phyloP scores from a whole-genome alignment of 2,113 vertebrate species.

The Phylloscopus whistleri region DNA sequence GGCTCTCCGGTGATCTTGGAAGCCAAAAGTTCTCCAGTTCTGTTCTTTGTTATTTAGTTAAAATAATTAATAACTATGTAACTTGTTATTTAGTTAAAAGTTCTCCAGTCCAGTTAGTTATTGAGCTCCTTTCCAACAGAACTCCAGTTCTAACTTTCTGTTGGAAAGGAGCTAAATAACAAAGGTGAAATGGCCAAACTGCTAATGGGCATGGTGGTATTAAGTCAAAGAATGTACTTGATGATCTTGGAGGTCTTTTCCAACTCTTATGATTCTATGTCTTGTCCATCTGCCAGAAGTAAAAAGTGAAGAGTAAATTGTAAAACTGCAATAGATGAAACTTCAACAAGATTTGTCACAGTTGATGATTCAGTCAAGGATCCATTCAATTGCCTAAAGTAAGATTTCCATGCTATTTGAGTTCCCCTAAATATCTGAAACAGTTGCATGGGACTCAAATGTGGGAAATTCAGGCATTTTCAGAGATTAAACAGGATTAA shows the following conservation, averaged over 20 bases:
- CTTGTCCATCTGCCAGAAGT: neutral
- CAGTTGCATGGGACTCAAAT: neutral
- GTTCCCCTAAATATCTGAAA: neutral
- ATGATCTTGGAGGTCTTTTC: no score
- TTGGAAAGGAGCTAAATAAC: neutral
- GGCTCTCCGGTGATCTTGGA: neutral
- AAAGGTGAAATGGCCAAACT: neutral
- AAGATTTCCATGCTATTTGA: neutral
- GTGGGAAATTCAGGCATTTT: neutral
- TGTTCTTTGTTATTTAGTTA: neutral
- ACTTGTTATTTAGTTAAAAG: no score
- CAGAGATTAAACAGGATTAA: neutral
- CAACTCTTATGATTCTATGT: neutral
- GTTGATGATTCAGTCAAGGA: neutral
- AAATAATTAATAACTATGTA: no score
- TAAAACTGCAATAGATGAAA: neutral
- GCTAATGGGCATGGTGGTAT: neutral
- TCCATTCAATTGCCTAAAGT: neutral
- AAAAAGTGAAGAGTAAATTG: neutral
- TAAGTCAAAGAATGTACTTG: neutral
- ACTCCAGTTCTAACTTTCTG: neutral
- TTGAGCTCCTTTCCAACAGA: no score
- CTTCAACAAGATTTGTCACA: neutral
- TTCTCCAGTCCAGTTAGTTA: no score
- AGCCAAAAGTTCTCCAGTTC: neutral